Base-by-base conservation (phyloP, 2,113 vertebrate species). In the Plecotus auritus region DNA sequence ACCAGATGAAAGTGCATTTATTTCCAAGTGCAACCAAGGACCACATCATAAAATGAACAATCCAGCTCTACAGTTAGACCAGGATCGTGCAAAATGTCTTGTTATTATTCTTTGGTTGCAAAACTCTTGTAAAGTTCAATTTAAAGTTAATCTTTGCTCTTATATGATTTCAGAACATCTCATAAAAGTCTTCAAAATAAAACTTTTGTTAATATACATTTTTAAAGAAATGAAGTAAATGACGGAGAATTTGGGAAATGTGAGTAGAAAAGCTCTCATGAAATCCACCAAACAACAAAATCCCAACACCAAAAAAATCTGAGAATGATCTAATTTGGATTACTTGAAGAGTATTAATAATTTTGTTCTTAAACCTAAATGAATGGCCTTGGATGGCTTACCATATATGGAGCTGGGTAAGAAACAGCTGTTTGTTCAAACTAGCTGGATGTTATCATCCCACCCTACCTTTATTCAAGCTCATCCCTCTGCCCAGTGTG, bases 141-240 rank as follows among this genome's bases (percentile, higher is more conserved):
- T 56, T 72, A 61, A 61, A 51, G 30, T 11, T 20, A 59, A 8
- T 0, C 16, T 82, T 67, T 82, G n/a, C 23, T 83, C 40, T 85
- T 54, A 18, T 14, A 64, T 80, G 47, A 84, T 37, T 72, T 94
- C 42, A 85, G 72, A 88, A 8, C 18, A 70, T 45, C 72, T 88
- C 78, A 13, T 54, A 88, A 54, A 88, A 77, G 6, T 37, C 32
- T 61, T 78, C 59, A 84, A 88, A 80, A 51, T 67, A 76, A 76
- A 81, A 66, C 12, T 76, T 81, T 18, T n/a, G 40, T 69, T 42
- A 37, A 20, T 37, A 74, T 66, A 66, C 11, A 66, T 66, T 66
- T 76, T 72, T 80, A n/a, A 47, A 66, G 66, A 5, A 47, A 80
- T 20, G 16, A 54, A 77, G 12, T 59, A 35, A 76, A 64, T 51